Percentiles rank a stretch among this genome's conserved stretches.
phyloP scores from a whole-genome alignment of 2,797 vertebrate genomes.

The Psittacula echo region DNA sequence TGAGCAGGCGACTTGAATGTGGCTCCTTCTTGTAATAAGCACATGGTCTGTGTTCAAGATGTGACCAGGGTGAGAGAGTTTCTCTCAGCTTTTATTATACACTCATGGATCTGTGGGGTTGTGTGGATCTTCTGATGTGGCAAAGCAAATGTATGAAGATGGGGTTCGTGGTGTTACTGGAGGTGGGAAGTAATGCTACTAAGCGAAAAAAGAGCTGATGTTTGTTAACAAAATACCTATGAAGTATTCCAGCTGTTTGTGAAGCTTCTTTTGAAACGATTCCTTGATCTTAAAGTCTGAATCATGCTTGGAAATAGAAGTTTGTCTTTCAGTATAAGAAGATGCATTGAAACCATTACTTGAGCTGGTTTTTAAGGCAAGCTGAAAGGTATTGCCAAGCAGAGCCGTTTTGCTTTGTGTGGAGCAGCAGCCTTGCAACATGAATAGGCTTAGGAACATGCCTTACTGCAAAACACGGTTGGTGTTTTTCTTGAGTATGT shows the following conservation, averaged over 20 bases:
- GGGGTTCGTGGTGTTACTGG: neutral
- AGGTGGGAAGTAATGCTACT: neutral
- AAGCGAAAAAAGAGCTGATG: neutral
- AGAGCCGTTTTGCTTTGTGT: neutral
- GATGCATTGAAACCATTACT: neutral
- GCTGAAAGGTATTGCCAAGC: neutral
- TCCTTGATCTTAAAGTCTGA: neutral
- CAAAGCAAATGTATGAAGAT: neutral
- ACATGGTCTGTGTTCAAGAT: constrained; percentile 51
- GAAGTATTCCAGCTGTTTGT: neutral
- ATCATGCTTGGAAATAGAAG: neutral
- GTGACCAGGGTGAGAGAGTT: neutral
- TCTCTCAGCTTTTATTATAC: neutral
- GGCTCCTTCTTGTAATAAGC: neutral
- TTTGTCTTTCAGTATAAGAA: neutral
- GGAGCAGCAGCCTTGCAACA: neutral
- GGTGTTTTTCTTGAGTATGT: neutral
- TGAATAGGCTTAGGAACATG: neutral
- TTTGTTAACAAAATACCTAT: neutral
- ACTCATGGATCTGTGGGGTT: neutral
- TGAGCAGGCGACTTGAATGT: neutral
- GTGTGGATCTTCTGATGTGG: neutral
- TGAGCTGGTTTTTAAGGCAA: neutral
- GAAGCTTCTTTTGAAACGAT: neutral
- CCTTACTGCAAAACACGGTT: neutral